Evolutionary conservation across 1,140 invertebrate genomes (phyloP).

Genomic region (Hydropsyche tenuis): DNA sequence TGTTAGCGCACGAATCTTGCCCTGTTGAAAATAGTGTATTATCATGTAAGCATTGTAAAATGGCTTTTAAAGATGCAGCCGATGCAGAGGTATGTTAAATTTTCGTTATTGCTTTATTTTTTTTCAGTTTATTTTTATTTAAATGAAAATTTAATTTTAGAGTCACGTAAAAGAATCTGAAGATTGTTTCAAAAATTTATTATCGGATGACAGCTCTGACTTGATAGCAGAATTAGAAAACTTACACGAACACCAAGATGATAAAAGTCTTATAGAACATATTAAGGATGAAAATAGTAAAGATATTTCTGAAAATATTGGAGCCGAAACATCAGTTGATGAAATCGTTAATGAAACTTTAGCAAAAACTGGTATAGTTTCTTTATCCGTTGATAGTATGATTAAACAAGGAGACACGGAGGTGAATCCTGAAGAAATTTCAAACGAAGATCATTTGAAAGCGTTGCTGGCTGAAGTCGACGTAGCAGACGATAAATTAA

Average conservation of each 20-base stretch:
- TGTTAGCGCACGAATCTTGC: slow-evolving; percentile 59
- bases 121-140: background rate
- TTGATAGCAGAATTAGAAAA: background rate
- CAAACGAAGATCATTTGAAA: slow-evolving; percentile 8
- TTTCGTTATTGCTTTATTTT: slow-evolving; percentile 3
- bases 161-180: slow-evolving; percentile 1
- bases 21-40: slow-evolving; percentile 54
- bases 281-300: background rate
- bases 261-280: background rate
- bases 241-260: slow-evolving; percentile 2
- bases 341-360: slow-evolving; percentile 32
- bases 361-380: slow-evolving; percentile 3
- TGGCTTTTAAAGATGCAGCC: slow-evolving; percentile 54
- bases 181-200: slow-evolving; percentile 19
- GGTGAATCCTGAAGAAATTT: background rate
- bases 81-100: slow-evolving; percentile 53
- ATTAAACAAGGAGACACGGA: background rate
- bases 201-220: background rate
- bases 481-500: no score
- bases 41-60: slow-evolving; percentile 55
- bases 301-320: background rate
- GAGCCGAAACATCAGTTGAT: background rate
- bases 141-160: slow-evolving; percentile 6
- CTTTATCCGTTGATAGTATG: background rate
- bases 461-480: slow-evolving; percentile 11